These are phyloP conservation scores for Mycteria americana DNA, from an alignment of 2,797 vertebrate species.

Conservation along the genomic window DNA sequence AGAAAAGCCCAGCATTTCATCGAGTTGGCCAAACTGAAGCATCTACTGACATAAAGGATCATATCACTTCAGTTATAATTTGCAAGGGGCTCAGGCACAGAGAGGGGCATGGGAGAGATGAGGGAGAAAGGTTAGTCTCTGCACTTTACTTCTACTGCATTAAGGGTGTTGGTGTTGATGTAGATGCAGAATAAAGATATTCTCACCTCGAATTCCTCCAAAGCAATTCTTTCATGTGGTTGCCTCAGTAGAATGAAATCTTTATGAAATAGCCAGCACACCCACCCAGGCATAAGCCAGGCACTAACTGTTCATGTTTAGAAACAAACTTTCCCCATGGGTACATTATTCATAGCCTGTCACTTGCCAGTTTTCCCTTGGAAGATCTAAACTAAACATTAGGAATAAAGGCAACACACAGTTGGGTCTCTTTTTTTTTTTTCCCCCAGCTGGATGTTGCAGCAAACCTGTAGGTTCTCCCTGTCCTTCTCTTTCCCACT, in stretches of 20 bases:
- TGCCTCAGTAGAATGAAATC: constrained; percentile 26
- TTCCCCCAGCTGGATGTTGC: not conserved
- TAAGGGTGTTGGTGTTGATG: constrained; percentile 3
- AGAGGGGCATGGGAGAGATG: not conserved
- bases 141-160: not conserved
- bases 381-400: constrained; percentile 41
- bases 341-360: constrained; percentile 48
- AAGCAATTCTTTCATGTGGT: constrained; percentile 56
- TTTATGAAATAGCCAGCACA: constrained; percentile 49
- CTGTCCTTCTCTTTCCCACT: not conserved
- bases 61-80: not conserved
- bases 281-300: constrained; percentile 56
- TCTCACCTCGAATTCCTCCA: constrained; percentile 56
- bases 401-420: not conserved
- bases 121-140: not conserved
- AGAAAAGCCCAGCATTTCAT: not conserved
- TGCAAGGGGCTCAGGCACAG: not conserved
- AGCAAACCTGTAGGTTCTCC: not conserved
- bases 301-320: constrained; percentile 40
- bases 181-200: constrained; percentile 42
- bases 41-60: not conserved
- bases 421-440: not conserved
- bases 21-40: not conserved
- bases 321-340: constrained; percentile 61
- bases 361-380: constrained; percentile 55